Base-by-base conservation (phyloP, 2,797 vertebrate species). In the Gouania willdenowi region DNA sequence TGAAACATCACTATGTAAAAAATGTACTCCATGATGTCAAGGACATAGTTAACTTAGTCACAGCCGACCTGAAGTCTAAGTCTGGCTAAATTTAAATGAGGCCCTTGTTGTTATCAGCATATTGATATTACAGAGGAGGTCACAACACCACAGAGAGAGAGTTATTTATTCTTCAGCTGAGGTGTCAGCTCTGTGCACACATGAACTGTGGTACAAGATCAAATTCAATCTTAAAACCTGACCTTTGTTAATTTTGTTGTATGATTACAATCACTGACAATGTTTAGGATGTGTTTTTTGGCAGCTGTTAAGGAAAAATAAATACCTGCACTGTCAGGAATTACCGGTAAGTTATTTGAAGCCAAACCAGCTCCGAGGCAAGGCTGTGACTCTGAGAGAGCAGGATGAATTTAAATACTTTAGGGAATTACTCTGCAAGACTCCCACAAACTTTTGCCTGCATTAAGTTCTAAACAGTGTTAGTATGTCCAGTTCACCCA, bases 81-180 rank as follows among this genome's bases (percentile, higher is more conserved):
- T 58, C 16, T 11, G 26, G 63, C 78, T 82, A 84, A 82, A 82
- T 78, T 86, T 87, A 85, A 81, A 39, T 28, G 13, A 44, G 43
- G 49, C 73, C 70, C 52, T 75, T 30, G 64, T 73, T 79, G 67
- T 84, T 84, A 89, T 88, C 87, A 15, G 46, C 26, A 31, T 54
- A 36, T 56, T 60, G 66, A 72, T 60, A 56, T 56, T 36, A 29
- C 40, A 73, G 52, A 54, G 60, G 47, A 65, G 56, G 51, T 48
- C 56, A 46, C 38, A 16, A 39, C 57, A 58, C 52, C 45, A 37
- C 26, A 41, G 26, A 3, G 15, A 35, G 46, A 32, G 43, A 28
- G 44, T 29, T 26, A 24, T 44, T 63, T 71, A 58, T 17, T 29
- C 13, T 14, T 14, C 13, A 14, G 13, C 14, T 2, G 13, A 14